Evolutionary conservation across 2,888 invertebrate genomes (phyloP), one percentile per base, ranked within the genome.

Genomic region (Pheosia tremula): DNA sequence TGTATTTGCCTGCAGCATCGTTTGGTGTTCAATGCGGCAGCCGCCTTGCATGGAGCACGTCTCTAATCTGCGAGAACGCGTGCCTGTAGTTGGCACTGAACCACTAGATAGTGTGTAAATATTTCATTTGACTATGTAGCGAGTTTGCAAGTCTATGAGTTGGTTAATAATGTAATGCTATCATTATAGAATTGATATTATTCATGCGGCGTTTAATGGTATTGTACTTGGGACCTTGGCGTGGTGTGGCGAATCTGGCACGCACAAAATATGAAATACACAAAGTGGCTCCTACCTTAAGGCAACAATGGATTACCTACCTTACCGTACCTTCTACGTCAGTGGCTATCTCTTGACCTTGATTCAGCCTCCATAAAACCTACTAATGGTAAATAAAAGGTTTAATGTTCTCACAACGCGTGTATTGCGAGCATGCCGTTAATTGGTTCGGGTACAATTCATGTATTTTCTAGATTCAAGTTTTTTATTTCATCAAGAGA

Each of bases 191-290:
- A 45, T 45, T 45, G 3, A 45, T 45, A 45, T 10, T 47, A n/a
- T 47, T n/a, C 3, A 47, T 47, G n/a, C 43, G 9, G 9, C 1
- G 1, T 43, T 47, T n/a, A 11, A n/a, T 4, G n/a, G n/a, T 5
- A n/a, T n/a, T 47, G 6, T 47, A n/a, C 11, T 1, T 45, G 5
- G 43, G 6, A 45, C 43, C 36, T 24, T 53, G 53, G 37, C 24
- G 50, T 50, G 7, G 50, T 53, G 53, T 53, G 53, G 53, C 53
- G 53, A 53, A 53, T 53, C 37, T 37, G 53, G 53, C 37, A 37
- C 53, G 5, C 53, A 53, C 53, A 11, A 38, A 36, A 38, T 53
- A 53, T 4, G 10, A 37, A 38, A 53, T 4, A 36, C 53, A 50
- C n/a, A n/a, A 9, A n/a, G 47, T n/a, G 9, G 37, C 11, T 10